phyloP scores from a whole-genome alignment of 2,113 vertebrate species.

The Ariopsis seemanni region DNA sequence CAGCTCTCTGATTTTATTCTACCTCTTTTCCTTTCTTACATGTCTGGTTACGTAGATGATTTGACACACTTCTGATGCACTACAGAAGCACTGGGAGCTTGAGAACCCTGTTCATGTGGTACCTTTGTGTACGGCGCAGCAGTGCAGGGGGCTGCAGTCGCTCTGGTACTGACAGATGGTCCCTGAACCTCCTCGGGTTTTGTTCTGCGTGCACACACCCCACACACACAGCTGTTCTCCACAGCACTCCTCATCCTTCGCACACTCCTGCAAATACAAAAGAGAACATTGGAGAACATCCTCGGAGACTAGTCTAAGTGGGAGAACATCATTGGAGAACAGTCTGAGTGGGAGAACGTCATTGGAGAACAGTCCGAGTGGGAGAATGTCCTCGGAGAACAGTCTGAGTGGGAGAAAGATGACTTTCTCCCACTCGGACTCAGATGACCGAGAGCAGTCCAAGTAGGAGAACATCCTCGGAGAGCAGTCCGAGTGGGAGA shows the following conservation, averaged over 20 bases:
- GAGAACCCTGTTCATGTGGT: background rate
- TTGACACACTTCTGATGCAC: background rate
- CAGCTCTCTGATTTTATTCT: background rate
- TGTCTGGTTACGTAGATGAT: background rate
- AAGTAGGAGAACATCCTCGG: too few relatives aligned
- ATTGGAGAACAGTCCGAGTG: too few relatives aligned
- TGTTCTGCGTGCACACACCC: constrained; percentile 79
- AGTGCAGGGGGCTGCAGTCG: constrained; percentile 81
- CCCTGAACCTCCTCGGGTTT: constrained; percentile 77
- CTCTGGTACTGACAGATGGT: constrained; percentile 91
- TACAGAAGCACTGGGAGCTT: background rate
- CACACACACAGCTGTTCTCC: constrained; percentile 85
- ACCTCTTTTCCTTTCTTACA: background rate
- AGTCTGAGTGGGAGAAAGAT: too few relatives aligned
- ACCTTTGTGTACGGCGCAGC: constrained; percentile 91
- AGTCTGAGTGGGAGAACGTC: too few relatives aligned
- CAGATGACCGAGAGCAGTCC: too few relatives aligned
- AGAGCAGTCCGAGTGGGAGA: too few relatives aligned
- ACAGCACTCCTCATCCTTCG: constrained; percentile 87
- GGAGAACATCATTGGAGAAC: too few relatives aligned
- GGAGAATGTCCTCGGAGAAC: too few relatives aligned
- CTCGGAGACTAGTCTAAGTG: background rate
- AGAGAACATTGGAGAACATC: background rate
- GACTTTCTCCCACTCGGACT: too few relatives aligned
- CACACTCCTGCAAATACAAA: constrained; percentile 74